Evolutionary conservation across 1,140 invertebrate genomes (phyloP).

Genomic region (Drosophila subpulchrella): DNA sequence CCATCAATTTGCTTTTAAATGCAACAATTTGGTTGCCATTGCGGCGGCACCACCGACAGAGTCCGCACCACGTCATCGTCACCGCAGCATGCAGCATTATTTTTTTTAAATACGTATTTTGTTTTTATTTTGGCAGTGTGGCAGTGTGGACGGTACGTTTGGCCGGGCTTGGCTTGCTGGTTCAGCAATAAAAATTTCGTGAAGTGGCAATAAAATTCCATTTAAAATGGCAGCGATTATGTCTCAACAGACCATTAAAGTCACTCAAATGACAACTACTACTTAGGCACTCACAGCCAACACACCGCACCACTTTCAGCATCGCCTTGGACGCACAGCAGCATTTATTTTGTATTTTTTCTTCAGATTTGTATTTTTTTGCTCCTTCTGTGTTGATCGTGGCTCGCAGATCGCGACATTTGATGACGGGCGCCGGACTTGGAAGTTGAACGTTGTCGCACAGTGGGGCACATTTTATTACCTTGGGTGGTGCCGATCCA

Average conservation of each 20-base stretch:
- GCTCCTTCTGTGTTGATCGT: constrained; percentile 60
- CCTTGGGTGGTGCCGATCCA: constrained; percentile 9
- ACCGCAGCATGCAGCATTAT: constrained; percentile 67
- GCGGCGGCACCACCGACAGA: constrained; percentile 41
- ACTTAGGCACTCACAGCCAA: constrained; percentile 72
- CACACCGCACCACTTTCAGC: constrained; percentile 47
- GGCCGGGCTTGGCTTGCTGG: constrained; percentile 29
- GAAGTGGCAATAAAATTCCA: constrained; percentile 84
- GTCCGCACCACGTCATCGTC: constrained; percentile 63
- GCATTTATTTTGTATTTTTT: constrained; percentile 34
- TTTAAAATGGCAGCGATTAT: constrained; percentile 85
- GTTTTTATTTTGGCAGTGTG: constrained; percentile 39
- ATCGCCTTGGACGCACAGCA: constrained; percentile 42
- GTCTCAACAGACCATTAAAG: constrained; percentile 85
- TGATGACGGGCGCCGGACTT: constrained; percentile 69
- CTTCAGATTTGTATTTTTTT: constrained; percentile 2
- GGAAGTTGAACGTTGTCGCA: constrained; percentile 27
- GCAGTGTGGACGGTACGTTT: neutral
- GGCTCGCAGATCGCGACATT: constrained; percentile 67
- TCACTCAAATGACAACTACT: constrained; percentile 84
- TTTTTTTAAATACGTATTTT: constrained; percentile 34
- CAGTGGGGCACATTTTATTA: constrained; percentile 71
- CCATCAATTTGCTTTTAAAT: constrained; percentile 84
- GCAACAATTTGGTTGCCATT: constrained; percentile 81
- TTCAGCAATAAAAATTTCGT: constrained; percentile 80